Evolutionary conservation across 2,113 vertebrate species (phyloP), one percentile per base, ranked within the genome.

Genomic region (Muscicapa adusta): DNA sequence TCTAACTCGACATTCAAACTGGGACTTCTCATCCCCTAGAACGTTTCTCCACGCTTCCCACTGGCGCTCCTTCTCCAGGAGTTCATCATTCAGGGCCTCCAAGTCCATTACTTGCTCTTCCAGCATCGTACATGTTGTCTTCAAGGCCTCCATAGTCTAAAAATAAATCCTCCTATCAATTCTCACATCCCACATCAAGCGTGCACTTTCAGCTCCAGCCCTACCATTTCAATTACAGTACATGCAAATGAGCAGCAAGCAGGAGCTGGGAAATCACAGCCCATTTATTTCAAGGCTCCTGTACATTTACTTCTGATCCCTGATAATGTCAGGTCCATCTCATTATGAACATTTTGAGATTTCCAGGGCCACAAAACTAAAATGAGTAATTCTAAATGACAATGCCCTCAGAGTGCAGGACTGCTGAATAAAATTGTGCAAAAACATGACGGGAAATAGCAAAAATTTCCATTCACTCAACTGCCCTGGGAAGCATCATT

Each of bases 81-180:
- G 98, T 97, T 99, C 99, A 3, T 99, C 99, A 5, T 99, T 99
- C 93, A 99, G 96, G 17, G 98, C 98, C 98, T 99, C 99, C 94
- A 99, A 96, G 87, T 99, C 99, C 97, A 99, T 96, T 50, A 99
- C 99, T 98, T 99, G 99, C 91, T 99, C 99, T 96, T 99, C 99
- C 97, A 99, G 97, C 99, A 99, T 99, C 9, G 99, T 99, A 97
- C 99, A 99, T 2, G 99, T 99, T 80, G 99, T 99, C 98, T 99
- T 99, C 97, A 99, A 98, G 25, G 99, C 99, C 98, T 99, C 99
- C 85, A 99, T 99, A 86, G 99, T 99, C 99, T 99, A 97, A 94
- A 96, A 98, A 96, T 88, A 96, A 97, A 97, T 67, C 89, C 70
- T 95, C 94, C 87, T 94, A 96, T 94, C 91, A 95, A 96, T 97